A percentile compares a stretch with the other conserved stretches of the same genome.
Evolutionary conservation across 64 coral and sea anemone genomes (phyloP).

Genomic region (Trachythela sp.): DNA sequence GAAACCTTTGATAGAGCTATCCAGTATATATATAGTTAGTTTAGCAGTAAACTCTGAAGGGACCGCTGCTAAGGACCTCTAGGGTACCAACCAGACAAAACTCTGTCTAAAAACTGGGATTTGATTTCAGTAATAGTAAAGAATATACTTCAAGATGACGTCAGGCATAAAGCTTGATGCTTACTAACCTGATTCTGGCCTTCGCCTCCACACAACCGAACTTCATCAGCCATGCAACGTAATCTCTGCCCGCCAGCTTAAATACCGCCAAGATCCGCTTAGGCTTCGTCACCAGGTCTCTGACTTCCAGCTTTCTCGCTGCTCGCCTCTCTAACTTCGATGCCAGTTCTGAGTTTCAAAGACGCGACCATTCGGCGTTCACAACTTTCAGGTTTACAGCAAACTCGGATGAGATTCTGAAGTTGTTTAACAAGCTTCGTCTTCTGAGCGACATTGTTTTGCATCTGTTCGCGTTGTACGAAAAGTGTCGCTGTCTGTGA

Average conservation of each 20-base stretch:
- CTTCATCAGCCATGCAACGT: slow-evolving; percentile 31
- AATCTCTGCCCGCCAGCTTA: slow-evolving; percentile 79
- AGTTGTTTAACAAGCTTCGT: slow-evolving; percentile 75
- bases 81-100: too few relatives aligned
- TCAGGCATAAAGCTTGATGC: too few relatives aligned
- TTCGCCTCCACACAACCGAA: not conserved
- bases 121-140: too few relatives aligned
- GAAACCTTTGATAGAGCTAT: not conserved
- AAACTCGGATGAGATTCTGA: slow-evolving; percentile 79
- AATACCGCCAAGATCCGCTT: slow-evolving; percentile 67
- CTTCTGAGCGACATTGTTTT: slow-evolving; percentile 77
- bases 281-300: slow-evolving; percentile 72
- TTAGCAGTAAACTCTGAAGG: too few relatives aligned
- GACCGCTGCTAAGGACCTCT: too few relatives aligned
- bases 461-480: slow-evolving; percentile 69
- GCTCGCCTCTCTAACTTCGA: slow-evolving; percentile 72
- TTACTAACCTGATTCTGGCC: slow-evolving; percentile 47
- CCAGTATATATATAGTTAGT: slow-evolving; percentile 20
- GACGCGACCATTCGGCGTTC: slow-evolving; percentile 74
- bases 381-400: slow-evolving; percentile 73
- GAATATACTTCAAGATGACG: too few relatives aligned
- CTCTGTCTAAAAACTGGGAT: too few relatives aligned
- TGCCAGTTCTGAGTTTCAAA: slow-evolving; percentile 81
- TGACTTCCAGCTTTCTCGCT: slow-evolving; percentile 66
- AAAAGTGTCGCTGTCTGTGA: slow-evolving; percentile 94